A percentile compares a stretch with the other conserved stretches of the same genome.
These are phyloP conservation scores for Rhinogobio ventralis DNA, from an alignment of 2,797 vertebrate species.

Conservation along the genomic window DNA sequence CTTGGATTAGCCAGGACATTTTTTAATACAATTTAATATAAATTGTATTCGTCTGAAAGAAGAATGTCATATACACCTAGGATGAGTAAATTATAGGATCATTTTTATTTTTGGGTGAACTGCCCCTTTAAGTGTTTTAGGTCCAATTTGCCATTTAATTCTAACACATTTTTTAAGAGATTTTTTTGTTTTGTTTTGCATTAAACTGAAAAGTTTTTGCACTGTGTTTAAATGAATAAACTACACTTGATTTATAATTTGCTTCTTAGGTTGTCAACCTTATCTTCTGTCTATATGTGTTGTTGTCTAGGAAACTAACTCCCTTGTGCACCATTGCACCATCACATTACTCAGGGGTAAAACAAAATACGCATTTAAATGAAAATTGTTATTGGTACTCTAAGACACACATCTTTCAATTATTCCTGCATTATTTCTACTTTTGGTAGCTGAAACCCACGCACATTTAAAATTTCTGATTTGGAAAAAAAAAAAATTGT, in stretches of 20 bases:
- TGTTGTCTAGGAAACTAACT: conserved; percentile 62
- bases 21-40: no score
- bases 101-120: no score
- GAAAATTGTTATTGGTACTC: background rate
- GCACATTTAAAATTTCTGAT: background rate
- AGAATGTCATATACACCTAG: no score
- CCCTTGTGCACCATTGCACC: conserved; percentile 38
- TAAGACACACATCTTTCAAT: background rate
- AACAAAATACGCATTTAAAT: conserved; percentile 22
- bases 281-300: conserved; percentile 50
- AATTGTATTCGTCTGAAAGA: no score
- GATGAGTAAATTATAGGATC: no score
- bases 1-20: no score
- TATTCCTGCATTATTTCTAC: background rate
- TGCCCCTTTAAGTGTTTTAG: background rate
- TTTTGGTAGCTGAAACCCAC: background rate
- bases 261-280: conserved; percentile 41
- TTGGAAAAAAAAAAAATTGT: background rate
- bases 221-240: conserved; percentile 24
- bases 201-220: conserved; percentile 18
- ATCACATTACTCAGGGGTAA: conserved; percentile 21
- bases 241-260: conserved; percentile 26
- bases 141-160: background rate
- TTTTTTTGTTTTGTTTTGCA: background rate
- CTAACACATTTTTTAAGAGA: background rate